These are phyloP conservation scores for Quadriops clusia DNA, from an alignment of 2,888 invertebrate genomes.

Conservation along the genomic window DNA sequence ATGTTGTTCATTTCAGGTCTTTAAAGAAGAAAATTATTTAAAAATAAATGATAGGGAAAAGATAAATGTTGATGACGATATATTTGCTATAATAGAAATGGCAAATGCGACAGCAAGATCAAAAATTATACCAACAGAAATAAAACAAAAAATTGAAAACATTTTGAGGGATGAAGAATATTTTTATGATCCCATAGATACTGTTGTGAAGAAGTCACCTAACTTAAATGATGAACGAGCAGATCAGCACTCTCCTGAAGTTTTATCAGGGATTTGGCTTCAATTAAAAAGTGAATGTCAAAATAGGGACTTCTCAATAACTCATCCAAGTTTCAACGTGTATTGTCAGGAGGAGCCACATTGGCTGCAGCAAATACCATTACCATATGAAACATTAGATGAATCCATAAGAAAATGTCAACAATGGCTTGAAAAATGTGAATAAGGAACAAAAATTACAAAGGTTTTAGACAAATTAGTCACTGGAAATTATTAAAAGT, in stretches of 20 bases:
- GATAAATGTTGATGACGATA: conserved; percentile 1
- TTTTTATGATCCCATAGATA: conserved; percentile 4
- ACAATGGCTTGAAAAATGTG: too few relatives aligned
- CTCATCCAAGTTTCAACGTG: conserved; percentile 21
- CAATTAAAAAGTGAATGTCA: conserved; percentile 19
- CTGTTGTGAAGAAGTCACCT: conserved; percentile 3
- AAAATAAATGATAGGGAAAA: conserved; percentile 4
- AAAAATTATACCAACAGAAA: conserved; percentile 9
- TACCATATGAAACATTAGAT: conserved; percentile 23
- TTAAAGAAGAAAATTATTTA: neutral
- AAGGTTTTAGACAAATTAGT: too few relatives aligned
- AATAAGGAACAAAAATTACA: too few relatives aligned
- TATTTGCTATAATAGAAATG: conserved; percentile 11
- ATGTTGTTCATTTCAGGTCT: conserved; percentile 1
- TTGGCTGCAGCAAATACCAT: conserved; percentile 22
- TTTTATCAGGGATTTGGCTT: conserved; percentile 25
- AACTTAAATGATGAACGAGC: too few relatives aligned
- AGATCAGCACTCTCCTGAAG: too few relatives aligned
- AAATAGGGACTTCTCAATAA: conserved; percentile 19
- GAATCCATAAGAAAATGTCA: conserved; percentile 26
- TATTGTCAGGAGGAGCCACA: conserved; percentile 19
- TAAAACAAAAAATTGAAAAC: conserved; percentile 9
- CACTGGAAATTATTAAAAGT: too few relatives aligned
- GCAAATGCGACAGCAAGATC: conserved; percentile 8
- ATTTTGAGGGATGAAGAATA: conserved; percentile 12